Base-by-base conservation (phyloP, 2,888 invertebrate species). In the Stenchaetothrips biformis region DNA sequence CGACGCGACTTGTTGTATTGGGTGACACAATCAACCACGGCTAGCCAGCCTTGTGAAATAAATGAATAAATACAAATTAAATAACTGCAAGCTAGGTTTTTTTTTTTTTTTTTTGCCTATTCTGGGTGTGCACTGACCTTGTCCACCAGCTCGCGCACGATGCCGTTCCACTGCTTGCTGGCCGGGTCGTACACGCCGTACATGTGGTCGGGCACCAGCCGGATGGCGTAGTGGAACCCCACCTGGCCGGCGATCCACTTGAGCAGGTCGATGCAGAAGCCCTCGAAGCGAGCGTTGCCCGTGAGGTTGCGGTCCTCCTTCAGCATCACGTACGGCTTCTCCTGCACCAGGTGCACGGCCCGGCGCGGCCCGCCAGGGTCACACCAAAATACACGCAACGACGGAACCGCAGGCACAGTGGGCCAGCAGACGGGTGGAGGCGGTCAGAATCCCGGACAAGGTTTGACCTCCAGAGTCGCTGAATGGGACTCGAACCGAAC, bases 301-400 rank as follows among this genome's bases (percentile, higher is more conserved):
- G 95, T 95, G 8, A 95, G 88, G 86, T 95, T 95, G 87, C 91
- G 92, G 81, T 94, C 94, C 82, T 93, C 92, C 84, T 93, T 94
- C 79, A 95, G 92, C 95, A 96, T 96, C 6, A 96, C 95, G 87
- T 96, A 96, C 0, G 96, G 96, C 83, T 92, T 93, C 85, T 96
- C 96, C 96, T 96, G 87, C 0, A 87, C 85, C 78, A 81, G 62
- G 80, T 82, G 78, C 37, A 37, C 37, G 37, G 37, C 37, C 37
- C 37, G 37, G 37, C 37, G 2, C 37, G 37, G 37, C 37, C 37
- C 37, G 37, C 37, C 37, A 37, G 37, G 37, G 37, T 37, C 37
- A 37, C 37, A 37, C 37, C 1, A 37, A 37, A 37, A 37, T 4
- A 37, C 37, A 37, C 37, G 37, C 37, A 37, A n/a, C n/a, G 37